phyloP scores from a whole-genome alignment of 2,888 invertebrate species.

The Vanessa cardui region DNA sequence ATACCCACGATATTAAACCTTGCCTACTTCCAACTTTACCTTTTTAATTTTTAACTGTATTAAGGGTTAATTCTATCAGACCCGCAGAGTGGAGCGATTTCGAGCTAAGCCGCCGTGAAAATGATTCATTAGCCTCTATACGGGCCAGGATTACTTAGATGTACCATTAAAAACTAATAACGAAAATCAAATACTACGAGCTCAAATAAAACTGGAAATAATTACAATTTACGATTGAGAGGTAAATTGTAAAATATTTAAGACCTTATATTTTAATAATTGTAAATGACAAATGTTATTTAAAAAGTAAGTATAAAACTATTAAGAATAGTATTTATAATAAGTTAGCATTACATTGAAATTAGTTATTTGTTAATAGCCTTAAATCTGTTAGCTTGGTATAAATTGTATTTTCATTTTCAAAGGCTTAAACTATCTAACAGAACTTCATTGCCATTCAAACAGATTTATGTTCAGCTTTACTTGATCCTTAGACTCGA shows the following conservation, averaged over 20 bases:
- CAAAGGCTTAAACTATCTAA: background rate
- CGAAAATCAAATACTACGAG: background rate
- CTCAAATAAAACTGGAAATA: background rate
- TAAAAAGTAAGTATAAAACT: no score
- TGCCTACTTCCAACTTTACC: slow-evolving; percentile 23
- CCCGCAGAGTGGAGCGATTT: slow-evolving; percentile 33
- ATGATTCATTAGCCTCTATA: slow-evolving; percentile 28
- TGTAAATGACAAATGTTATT: no score
- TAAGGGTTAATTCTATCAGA: slow-evolving; percentile 35
- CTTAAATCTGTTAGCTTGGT: no score
- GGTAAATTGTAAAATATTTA: no score
- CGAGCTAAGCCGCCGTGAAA: slow-evolving; percentile 20
- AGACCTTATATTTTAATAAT: no score
- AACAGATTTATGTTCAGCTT: slow-evolving; percentile 31
- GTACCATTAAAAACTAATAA: slow-evolving; percentile 23
- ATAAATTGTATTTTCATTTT: background rate
- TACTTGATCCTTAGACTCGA: slow-evolving; percentile 21
- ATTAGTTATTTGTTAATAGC: no score
- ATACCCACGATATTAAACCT: slow-evolving; percentile 2
- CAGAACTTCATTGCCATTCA: slow-evolving; percentile 26
- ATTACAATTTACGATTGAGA: background rate
- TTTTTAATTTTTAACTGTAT: slow-evolving; percentile 32
- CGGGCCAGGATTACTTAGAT: slow-evolving; percentile 34
- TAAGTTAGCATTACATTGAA: no score
- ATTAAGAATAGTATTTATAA: no score